Conservation (phyloP, 2,888 invertebrate species). For the Spodoptera exigua region DNA sequence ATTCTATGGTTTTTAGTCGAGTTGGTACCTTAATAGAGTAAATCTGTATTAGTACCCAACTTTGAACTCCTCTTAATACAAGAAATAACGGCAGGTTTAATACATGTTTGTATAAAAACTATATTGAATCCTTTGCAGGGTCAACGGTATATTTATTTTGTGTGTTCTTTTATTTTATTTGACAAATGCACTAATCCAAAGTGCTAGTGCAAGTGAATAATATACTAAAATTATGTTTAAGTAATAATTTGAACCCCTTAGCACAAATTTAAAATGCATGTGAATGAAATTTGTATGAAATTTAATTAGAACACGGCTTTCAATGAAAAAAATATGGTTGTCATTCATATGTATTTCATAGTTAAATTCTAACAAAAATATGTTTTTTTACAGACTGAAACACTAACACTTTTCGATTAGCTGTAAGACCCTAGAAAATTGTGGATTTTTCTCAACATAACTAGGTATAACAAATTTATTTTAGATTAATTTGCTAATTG, state of each 20-base stretch:
- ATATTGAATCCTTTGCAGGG: not conserved
- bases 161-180: constrained; percentile 26
- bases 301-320: constrained; percentile 12
- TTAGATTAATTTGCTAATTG: constrained; percentile 7
- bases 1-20: no score
- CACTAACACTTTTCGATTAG: constrained; percentile 64
- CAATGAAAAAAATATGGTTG: no score
- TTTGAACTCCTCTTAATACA: constrained; percentile 8
- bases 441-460: constrained; percentile 16
- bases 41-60: no score
- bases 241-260: constrained; percentile 11
- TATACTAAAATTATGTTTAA: constrained; percentile 36
- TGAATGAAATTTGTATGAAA: constrained; percentile 24
- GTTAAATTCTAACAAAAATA: constrained; percentile 48
- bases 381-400: constrained; percentile 76
- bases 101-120: not conserved
- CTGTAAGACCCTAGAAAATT: constrained; percentile 21
- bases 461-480: constrained; percentile 3
- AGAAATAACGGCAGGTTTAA: not conserved
- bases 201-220: constrained; percentile 62
- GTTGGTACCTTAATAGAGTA: no score
- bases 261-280: constrained; percentile 39
- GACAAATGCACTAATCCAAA: constrained; percentile 56
- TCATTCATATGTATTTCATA: constrained; percentile 40
- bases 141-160: constrained; percentile 1